phyloP scores from a whole-genome alignment of 2,888 invertebrate species.

The Tinea pellionella region DNA sequence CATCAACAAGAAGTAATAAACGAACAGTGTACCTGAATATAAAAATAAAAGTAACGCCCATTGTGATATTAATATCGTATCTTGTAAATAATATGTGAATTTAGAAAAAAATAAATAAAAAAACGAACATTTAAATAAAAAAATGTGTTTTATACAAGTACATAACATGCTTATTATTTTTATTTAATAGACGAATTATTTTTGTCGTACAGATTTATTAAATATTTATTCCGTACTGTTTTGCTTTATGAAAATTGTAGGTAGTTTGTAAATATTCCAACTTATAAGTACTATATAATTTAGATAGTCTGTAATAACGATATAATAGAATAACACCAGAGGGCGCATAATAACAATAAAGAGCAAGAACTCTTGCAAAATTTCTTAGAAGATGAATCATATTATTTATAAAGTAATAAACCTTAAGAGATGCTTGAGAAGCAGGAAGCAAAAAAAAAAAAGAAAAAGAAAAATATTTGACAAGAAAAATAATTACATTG shows the following conservation, averaged over 20 bases:
- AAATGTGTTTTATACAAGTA: slow-evolving; percentile 11
- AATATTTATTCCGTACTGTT: no score
- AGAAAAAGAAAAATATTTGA: no score
- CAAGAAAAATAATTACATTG: no score
- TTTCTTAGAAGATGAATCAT: background rate
- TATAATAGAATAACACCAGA: background rate
- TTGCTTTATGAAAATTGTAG: no score
- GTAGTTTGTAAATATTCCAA: no score
- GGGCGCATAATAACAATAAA: slow-evolving; percentile 1
- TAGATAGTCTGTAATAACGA: background rate
- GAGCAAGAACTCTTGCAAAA: background rate
- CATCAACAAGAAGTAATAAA: background rate
- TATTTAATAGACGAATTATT: background rate
- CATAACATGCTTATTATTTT: background rate
- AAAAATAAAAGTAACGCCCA: background rate
- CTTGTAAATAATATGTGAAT: no score
- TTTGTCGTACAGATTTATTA: no score
- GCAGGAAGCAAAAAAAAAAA: background rate
- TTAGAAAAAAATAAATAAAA: no score
- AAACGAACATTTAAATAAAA: background rate
- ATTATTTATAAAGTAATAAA: background rate
- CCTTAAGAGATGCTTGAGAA: background rate
- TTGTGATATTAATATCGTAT: background rate
- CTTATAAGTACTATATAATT: background rate
- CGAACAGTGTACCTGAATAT: background rate